Evolutionary conservation across 2,113 vertebrate species (phyloP).

Genomic region (Damaliscus lunatus): DNA sequence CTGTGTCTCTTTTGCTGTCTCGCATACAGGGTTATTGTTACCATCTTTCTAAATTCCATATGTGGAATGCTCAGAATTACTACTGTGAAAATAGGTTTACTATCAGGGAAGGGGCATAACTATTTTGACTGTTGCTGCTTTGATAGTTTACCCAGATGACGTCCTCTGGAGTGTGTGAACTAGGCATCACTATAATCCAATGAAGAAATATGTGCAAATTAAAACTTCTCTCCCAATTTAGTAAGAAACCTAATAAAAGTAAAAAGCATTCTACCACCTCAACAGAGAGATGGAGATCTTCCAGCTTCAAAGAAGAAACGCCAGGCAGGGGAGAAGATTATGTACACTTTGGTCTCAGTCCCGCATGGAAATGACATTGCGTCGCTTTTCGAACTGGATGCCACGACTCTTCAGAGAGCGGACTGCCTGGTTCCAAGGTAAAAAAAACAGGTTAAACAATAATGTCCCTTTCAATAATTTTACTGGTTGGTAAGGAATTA

Average conservation of each 20-base stretch:
- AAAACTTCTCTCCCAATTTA: slow-evolving; percentile 34
- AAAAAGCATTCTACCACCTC: slow-evolving; percentile 70
- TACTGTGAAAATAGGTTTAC: background rate
- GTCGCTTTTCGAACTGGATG: slow-evolving; percentile 94
- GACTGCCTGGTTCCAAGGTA: slow-evolving; percentile 98
- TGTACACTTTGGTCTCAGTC: slow-evolving; percentile 93
- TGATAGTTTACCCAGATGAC: background rate
- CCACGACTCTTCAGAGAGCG: slow-evolving; percentile 96
- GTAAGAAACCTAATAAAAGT: slow-evolving; percentile 42
- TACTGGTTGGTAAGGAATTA: slow-evolving; percentile 46
- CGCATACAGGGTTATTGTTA: too few relatives aligned
- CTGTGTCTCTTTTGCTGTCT: too few relatives aligned
- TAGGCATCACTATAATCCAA: background rate
- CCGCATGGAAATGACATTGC: slow-evolving; percentile 96
- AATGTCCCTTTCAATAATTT: slow-evolving; percentile 55
- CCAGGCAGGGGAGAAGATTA: slow-evolving; percentile 92
- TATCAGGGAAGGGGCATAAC: background rate
- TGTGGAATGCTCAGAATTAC: background rate
- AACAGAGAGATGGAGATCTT: slow-evolving; percentile 86
- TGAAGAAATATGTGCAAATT: background rate
- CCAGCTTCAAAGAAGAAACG: slow-evolving; percentile 90
- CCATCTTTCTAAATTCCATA: too few relatives aligned
- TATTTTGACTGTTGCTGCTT: slow-evolving; percentile 1
- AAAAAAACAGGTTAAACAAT: background rate
- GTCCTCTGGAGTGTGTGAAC: background rate